Base-by-base conservation (phyloP, 2,113 vertebrate genomes). In the Limanda limanda region DNA sequence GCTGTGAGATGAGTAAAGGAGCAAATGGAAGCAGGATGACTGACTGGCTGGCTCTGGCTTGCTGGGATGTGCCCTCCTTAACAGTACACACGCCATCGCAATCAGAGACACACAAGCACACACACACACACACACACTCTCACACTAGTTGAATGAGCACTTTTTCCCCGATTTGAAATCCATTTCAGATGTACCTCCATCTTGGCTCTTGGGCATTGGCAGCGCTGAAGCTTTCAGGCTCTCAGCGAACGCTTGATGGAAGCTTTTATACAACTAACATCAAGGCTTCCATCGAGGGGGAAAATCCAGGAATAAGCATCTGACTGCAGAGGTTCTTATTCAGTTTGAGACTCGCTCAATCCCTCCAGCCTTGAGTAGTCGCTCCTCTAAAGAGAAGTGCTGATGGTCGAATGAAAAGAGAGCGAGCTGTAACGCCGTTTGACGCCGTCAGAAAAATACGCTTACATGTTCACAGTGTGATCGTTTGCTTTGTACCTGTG, bases 121-220 rank as follows among this genome's bases (percentile, higher is more conserved):
- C 21, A 74, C 56, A 27, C 73, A 24, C 37, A 48, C 62, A 27
- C 55, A 68, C 54, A 40, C 63, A 54, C 56, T 42, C 72, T 56
- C 35, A 61, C 55, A 88, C 87, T 13, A 72, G 86, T 91, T 88
- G 89, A 92, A 92, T 89, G 64, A 82, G 84, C 86, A 81, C 81
- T 90, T 48, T 65, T 81, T 62, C 47, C 21, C 61, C 54, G 23
- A 89, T 81, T 89, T 18, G 68, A 87, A 87, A 90, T 90, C 86
- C 88, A 87, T 92, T 91, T 88, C 84, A 84, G 76, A 83, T 83
- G 79, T 57, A 25, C 57, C 62, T 31, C 61, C 48, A 37, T 72
- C 78, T 74, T 14, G 75, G 81, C 84, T 90, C 85, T 31, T 52
- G 84, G 83, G 77, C 21, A 59, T 61, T 15, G 65, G 8, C 72